Base-by-base conservation (phyloP, 2,113 vertebrate genomes). In the Albula goreensis region DNA sequence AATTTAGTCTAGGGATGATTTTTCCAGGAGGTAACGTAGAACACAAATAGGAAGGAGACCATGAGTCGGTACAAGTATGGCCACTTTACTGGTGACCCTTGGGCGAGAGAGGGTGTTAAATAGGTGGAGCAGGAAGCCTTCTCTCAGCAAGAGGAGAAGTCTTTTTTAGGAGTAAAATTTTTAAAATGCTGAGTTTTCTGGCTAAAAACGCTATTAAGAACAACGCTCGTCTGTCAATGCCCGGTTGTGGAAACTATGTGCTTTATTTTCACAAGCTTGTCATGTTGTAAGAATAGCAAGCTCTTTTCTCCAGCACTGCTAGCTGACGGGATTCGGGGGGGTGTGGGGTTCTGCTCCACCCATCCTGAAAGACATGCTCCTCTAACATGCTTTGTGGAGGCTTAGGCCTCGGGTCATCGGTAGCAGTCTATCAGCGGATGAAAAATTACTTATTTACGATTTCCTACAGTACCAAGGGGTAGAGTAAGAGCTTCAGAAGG, bases 221-320 rank as follows among this genome's bases (percentile, higher is more conserved):
- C 22, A 52, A 51, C 49, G 88, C 79, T 85, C n/a, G 86, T 94
- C 90, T 90, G 90, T 93, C 89, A 88, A 88, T 87, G 82, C 70
- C 81, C 77, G 82, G 74, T 53, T n/a, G 83, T 90, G 89, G 87
- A 92, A 93, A 92, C 88, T 90, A 89, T 88, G 87, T 78, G 78
- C 91, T 85, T 15, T 92, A 90, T 90, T 93, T 92, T 91, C 77
- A 92, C 86, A 89, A 86, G 88, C 80, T 85, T 70, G 82, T 81
- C 41, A 77, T 50, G 66, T 83, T 50, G 85, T 83, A 90, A 80
- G 80, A 88, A 87, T 70, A 15, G 86, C 83, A 50, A 50, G 81
- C 83, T 52, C 60, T 52, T 41, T 63, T 77, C 49, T 74, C 17
- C 31, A 22, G 48, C 74, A 81, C 25, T 81, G 87, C 89, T 84